These are phyloP conservation scores for Spilarctia lutea DNA, from an alignment of 2,888 invertebrate species.

Conservation along the genomic window DNA sequence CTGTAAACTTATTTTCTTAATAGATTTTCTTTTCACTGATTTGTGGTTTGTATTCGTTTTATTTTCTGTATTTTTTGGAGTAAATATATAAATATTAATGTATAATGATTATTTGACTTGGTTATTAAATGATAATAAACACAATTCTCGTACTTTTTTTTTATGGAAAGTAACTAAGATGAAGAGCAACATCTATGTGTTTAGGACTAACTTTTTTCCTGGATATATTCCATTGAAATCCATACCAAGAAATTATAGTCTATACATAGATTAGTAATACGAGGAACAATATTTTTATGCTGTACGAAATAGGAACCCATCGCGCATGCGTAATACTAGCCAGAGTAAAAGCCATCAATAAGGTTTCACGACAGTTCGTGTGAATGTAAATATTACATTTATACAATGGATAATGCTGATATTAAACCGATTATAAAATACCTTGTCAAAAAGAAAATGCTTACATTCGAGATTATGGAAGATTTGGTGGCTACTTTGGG, in stretches of 20 bases:
- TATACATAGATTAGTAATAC: neutral
- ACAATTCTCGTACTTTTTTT: neutral
- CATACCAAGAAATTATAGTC: no score
- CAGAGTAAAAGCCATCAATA: neutral
- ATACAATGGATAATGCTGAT: neutral
- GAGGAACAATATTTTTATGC: neutral
- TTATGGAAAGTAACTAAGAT: neutral
- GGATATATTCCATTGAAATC: neutral
- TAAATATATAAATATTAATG: neutral
- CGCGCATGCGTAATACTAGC: neutral
- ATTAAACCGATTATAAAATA: slow-evolving; percentile 4
- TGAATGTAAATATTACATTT: neutral
- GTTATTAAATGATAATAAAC: neutral
- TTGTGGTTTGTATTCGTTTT: neutral
- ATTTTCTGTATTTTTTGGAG: neutral
- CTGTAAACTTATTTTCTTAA: neutral
- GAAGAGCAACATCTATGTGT: neutral
- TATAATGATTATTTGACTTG: neutral
- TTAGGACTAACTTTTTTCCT: neutral
- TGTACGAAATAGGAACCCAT: neutral
- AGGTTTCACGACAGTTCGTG: neutral
- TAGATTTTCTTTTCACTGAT: neutral
- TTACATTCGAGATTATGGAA: slow-evolving; percentile 3
- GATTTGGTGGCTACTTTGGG: neutral
- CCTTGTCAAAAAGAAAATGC: slow-evolving; percentile 5